Conservation (phyloP, 2,113 vertebrate species). For the Mastomys coucha region DNA sequence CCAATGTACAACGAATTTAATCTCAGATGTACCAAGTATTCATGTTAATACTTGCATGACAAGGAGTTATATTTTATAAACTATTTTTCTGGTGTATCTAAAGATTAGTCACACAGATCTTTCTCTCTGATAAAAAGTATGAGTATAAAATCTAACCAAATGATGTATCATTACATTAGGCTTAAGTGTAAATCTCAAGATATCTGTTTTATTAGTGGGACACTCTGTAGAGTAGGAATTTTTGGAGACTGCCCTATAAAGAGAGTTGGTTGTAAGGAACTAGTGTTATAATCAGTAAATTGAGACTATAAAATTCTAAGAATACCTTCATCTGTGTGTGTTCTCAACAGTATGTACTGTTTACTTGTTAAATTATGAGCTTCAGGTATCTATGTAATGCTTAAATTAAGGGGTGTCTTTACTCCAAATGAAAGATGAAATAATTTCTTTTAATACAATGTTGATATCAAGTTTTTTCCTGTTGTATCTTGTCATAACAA, state of each 20-base stretch:
- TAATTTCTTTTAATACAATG: background rate
- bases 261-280: background rate
- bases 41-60: background rate
- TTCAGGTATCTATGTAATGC: background rate
- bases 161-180: background rate
- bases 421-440: background rate
- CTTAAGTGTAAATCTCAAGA: background rate
- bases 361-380: constrained; percentile 9
- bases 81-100: background rate
- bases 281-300: background rate
- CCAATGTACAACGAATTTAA: background rate
- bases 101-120: background rate
- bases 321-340: background rate
- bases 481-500: constrained; percentile 11
- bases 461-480: constrained; percentile 11
- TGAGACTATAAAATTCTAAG: background rate
- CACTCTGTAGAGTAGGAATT: background rate
- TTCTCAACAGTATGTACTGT: background rate
- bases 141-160: background rate
- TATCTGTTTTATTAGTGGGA: background rate
- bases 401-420: background rate
- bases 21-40: background rate
- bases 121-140: background rate
- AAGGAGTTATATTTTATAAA: background rate
- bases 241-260: background rate